Base-by-base conservation (phyloP, 2,797 vertebrate genomes). In the Tragopan temminckii region DNA sequence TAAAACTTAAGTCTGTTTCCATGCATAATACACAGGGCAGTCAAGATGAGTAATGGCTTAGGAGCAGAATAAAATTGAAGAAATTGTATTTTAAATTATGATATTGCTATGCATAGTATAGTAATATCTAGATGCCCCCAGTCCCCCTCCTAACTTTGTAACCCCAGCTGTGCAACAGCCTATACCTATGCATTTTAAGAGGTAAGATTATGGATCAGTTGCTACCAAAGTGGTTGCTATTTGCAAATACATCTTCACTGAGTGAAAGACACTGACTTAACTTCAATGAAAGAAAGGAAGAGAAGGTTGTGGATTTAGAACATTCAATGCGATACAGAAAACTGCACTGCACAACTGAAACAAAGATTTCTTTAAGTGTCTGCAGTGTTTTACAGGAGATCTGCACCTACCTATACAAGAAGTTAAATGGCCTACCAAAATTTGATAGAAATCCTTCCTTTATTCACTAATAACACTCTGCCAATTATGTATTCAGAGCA, bases 1-100 rank as follows among this genome's bases (percentile, higher is more conserved):
- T 24, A 85, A 63, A 83, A 72, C 42, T 83, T 67, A 75, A 77
- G 79, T 93, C 93, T 93, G 82, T 93, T 89, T 79, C 95, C 87
- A 94, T 95, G 46, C 45, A 95, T 94, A 95, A 95, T 89, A 92
- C 25, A 82, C 72, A 85, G 52, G 43, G 38, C 31, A 92, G 72
- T 83, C 81, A 88, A 78, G 85, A 94, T 95, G 62, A 94, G 21
- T 89, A 89, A 94, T 85, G 72, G 53, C 46, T 91, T 66, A 62
- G 45, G 12, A 91, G 62, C 33, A 71, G 91, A 92, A 80, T 53
- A 94, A 85, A 93, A 83, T 29, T 31, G 58, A 85, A 36, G 67
- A 83, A 93, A 89, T 80, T 38, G 33, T 31, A 43, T 55, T 27
- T 76, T 72, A 76, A 94, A 72, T 85, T 75, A 80, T 48, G 36